Conservation (phyloP, 2,888 invertebrate species). For the Gibbula magus region DNA sequence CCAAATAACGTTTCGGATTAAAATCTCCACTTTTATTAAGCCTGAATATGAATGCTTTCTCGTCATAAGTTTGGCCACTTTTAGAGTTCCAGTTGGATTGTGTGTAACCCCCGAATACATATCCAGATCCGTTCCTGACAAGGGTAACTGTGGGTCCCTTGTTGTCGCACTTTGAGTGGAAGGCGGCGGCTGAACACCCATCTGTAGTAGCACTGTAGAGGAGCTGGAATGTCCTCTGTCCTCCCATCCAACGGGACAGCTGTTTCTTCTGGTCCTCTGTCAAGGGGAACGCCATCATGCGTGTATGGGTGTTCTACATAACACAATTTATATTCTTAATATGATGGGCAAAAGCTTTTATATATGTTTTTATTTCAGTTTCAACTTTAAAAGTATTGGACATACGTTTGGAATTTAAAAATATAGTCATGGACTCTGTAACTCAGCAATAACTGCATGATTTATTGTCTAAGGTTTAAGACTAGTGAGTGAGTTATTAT, state of each 20-base stretch:
- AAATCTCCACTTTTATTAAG: constrained; percentile 29
- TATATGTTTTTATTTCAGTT: too few relatives aligned
- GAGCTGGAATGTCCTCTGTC: constrained; percentile 36
- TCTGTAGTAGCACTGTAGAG: constrained; percentile 46
- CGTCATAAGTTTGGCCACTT: constrained; percentile 27
- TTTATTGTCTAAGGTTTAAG: too few relatives aligned
- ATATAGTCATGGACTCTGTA: too few relatives aligned
- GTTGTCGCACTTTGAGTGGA: constrained; percentile 49
- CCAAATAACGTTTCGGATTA: constrained; percentile 28
- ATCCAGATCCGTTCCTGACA: constrained; percentile 40
- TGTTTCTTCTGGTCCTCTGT: constrained; percentile 29
- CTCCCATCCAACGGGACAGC: constrained; percentile 43
- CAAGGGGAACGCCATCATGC: too few relatives aligned
- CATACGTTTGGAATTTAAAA: too few relatives aligned
- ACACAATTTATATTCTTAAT: too few relatives aligned
- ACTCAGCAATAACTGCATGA: too few relatives aligned
- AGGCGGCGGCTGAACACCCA: constrained; percentile 38
- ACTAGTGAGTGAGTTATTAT: too few relatives aligned
- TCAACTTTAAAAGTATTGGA: too few relatives aligned
- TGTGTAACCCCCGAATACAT: constrained; percentile 47
- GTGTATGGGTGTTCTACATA: too few relatives aligned
- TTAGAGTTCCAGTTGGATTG: constrained; percentile 36
- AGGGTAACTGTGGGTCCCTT: constrained; percentile 49
- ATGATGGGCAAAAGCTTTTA: too few relatives aligned
- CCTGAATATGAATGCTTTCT: constrained; percentile 45